These are phyloP conservation scores for Cinclus mexicanus DNA, from an alignment of 2,113 vertebrate species.

Conservation along the genomic window DNA sequence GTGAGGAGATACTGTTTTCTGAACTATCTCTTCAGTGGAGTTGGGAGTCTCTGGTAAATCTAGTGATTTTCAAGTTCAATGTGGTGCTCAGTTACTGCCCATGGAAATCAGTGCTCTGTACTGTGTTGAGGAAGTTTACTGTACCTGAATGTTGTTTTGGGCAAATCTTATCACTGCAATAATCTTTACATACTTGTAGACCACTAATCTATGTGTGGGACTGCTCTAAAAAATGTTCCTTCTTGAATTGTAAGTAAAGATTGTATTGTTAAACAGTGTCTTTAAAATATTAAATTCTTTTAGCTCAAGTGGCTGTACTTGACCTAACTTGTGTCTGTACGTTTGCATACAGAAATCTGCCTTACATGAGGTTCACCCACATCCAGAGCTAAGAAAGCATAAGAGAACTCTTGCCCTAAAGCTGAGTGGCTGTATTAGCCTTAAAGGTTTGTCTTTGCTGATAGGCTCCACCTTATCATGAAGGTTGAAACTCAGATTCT, in stretches of 20 bases:
- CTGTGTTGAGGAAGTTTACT: neutral
- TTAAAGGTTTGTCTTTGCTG: slow-evolving; percentile 1
- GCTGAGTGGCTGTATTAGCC: neutral
- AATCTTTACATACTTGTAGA: neutral
- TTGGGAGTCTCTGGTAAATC: neutral
- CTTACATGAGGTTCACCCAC: fast-evolving
- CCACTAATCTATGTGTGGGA: neutral
- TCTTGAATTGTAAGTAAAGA: neutral
- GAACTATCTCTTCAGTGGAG: neutral
- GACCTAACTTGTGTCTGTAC: neutral
- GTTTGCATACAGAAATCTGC: neutral
- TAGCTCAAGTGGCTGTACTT: neutral
- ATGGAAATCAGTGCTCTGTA: neutral
- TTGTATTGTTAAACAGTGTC: neutral
- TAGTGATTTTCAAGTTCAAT: neutral
- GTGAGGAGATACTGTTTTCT: neutral
- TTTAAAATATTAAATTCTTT: neutral
- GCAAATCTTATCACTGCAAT: neutral
- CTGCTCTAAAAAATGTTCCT: neutral
- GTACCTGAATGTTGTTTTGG: neutral
- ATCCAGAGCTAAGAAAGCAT: neutral
- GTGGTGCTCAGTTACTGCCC: neutral
- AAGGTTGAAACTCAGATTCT: neutral
- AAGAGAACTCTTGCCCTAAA: neutral
- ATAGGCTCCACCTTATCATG: neutral